phyloP scores from a whole-genome alignment of 2,113 vertebrate species.

The Laticauda colubrina region DNA sequence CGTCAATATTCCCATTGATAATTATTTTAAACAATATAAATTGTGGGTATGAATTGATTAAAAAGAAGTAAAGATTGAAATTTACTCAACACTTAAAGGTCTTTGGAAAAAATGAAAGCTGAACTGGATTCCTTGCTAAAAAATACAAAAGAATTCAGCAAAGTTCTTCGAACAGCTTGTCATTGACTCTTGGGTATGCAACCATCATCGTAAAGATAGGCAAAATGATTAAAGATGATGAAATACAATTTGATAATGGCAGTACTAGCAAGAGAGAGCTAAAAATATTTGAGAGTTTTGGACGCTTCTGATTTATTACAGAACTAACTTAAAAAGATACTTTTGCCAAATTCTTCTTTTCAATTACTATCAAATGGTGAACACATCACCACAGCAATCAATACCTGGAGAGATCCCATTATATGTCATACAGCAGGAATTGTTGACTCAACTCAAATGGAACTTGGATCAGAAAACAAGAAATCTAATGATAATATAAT shows the following conservation, averaged over 20 bases:
- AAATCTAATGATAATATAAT: background rate
- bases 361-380: background rate
- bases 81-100: background rate
- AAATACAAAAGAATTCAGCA: background rate
- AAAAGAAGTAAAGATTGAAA: background rate
- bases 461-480: background rate
- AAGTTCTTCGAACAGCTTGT: background rate
- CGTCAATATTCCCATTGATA: background rate
- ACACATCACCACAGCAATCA: background rate
- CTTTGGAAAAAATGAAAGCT: background rate
- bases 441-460: background rate
- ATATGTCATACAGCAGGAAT: background rate
- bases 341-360: background rate
- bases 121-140: background rate
- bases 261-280: background rate
- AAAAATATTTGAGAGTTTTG: background rate
- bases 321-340: background rate
- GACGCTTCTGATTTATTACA: background rate
- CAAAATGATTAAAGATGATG: background rate
- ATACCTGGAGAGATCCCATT: background rate
- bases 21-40: background rate
- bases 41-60: background rate
- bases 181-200: background rate
- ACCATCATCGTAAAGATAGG: background rate
- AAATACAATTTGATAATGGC: background rate